Base-by-base conservation (phyloP, 64 coral and sea anemone species). In the Actinia equina region DNA sequence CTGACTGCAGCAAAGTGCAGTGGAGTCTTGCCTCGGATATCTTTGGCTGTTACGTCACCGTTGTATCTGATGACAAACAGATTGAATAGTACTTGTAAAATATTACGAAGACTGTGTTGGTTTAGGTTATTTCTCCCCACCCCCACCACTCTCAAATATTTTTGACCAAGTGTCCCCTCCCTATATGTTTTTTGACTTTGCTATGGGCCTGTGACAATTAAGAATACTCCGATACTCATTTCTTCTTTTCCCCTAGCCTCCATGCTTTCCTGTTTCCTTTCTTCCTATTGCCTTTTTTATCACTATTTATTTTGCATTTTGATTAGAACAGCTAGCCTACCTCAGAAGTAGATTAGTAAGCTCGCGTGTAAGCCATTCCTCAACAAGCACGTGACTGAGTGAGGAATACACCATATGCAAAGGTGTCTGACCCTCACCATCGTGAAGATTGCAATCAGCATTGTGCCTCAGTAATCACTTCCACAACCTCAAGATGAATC, bases 1-100 rank as follows among this genome's bases (percentile, higher is more conserved):
- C 87, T 87, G 41, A 92, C 79, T 3, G 88, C 78, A 30, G 94
- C 94, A 76, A 96, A 52, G 27, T 96, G 94, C 3, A 96, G 69
- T 62, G 88, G 58, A 19, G 94, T 93, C 56, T 89, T 87, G 17
- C 91, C 91, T 42, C 88, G 82, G 45, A 63, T 51, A 59, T 96
- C 94, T 26, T 51, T 88, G 10, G 80, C 65, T 16, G 77, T 83
- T 2, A 92, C 80, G 59, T 93, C 80, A 43, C 87, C 84, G 17
- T 85, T 85, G 60, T 81, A 87, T 74, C 86, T 53, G 69, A 52
- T 65, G 62, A 65, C 6, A 74, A 26, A 16, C 2, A 11, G 15
- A 57, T 12, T 8, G 6, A 54, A 54, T 54, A 54, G 52, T 8
- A 54, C 52, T 12, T 8, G 52, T 0, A 2, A 54, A 6, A 8